Base-by-base conservation (phyloP, 2,113 vertebrate species). In the Corythaixoides concolor region DNA sequence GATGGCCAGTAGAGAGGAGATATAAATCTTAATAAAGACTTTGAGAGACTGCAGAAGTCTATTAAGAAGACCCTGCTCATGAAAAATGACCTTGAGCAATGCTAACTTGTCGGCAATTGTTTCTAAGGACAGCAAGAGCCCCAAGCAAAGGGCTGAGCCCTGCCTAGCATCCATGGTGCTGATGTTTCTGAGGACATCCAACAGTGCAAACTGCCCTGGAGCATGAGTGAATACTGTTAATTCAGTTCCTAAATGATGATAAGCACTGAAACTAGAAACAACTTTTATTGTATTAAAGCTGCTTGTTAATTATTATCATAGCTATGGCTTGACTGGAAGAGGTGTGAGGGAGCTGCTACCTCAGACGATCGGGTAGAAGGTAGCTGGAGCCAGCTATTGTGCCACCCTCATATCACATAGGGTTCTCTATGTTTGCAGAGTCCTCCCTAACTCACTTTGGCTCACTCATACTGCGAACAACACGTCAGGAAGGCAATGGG, bases 261-360 rank as follows among this genome's bases (percentile, higher is more conserved):
- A 60, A 69, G 30, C 35, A 80, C 45, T 76, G 30, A 83, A 94
- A 80, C 41, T 87, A n/a, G n/a, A n/a, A n/a, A n/a, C n/a, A n/a
- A n/a, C n/a, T 35, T 35, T 33, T 26, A 56, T 27, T 56, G 27
- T 56, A 58, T 62, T 76, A 73, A 86, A 90, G 52, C 13, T 86
- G 37, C n/a, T 76, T 23, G 0, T 47, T 88, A 74, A 66, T 74
- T 68, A 69, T 27, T 47, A 52, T 52, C 49, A 33, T 3, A 88
- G 39, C 22, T 64, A 39, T 56, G 20, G 20, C 49, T 33, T 60
- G 59, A 16, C 6, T 58, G 45, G 55, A 19, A 80, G 77, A 80
- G 59, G n/a, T 5, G 1, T 30, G 75, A 84, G 13, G 50, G 52
- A 92, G 72, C 67, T 80, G 26, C 67, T 60, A 4, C 27, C 35